Conservation (phyloP, 37 sponge, comb jelly and placozoan genomes). For the Trichoplax adhaerens region DNA sequence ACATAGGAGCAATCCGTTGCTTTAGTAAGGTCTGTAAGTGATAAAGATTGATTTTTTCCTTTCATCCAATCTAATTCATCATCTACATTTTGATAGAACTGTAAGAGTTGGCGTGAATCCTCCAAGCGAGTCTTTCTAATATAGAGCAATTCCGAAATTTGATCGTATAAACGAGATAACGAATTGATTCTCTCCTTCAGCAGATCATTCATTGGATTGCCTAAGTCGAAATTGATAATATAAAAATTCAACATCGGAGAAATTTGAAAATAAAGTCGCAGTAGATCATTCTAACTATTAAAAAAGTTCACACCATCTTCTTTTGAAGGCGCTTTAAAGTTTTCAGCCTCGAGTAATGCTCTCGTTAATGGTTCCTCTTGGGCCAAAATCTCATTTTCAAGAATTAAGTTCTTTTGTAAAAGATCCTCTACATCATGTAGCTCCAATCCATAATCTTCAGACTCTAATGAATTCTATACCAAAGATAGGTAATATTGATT, state of each 20-base stretch:
- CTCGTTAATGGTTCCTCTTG: constrained; percentile 36
- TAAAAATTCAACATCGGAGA: too few species aligned
- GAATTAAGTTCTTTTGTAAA: constrained; percentile 67
- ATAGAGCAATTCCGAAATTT: constrained; percentile 6
- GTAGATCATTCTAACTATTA: too few species aligned
- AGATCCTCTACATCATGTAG: constrained; percentile 79
- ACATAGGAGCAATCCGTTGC: too few species aligned
- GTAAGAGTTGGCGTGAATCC: constrained; percentile 58
- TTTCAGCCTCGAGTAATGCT: constrained; percentile 30
- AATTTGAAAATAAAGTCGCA: too few species aligned
- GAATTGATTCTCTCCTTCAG: too few species aligned
- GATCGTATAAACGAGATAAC: too few species aligned
- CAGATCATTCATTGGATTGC: too few species aligned
- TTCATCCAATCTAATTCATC: constrained; percentile 75
- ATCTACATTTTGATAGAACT: constrained; percentile 64
- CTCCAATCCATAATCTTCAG: constrained; percentile 86
- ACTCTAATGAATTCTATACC: constrained; percentile 15
- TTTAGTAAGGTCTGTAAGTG: too few species aligned
- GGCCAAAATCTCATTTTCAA: constrained; percentile 60
- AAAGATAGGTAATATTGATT: too few species aligned
- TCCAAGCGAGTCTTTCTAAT: constrained; percentile 39
- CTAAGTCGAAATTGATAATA: too few species aligned
- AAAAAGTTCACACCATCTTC: too few species aligned
- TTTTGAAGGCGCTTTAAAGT: neutral
- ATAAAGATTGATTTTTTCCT: constrained; percentile 16